Conservation (phyloP, 1,140 invertebrate species). For the Oedothorax gibbosus region DNA sequence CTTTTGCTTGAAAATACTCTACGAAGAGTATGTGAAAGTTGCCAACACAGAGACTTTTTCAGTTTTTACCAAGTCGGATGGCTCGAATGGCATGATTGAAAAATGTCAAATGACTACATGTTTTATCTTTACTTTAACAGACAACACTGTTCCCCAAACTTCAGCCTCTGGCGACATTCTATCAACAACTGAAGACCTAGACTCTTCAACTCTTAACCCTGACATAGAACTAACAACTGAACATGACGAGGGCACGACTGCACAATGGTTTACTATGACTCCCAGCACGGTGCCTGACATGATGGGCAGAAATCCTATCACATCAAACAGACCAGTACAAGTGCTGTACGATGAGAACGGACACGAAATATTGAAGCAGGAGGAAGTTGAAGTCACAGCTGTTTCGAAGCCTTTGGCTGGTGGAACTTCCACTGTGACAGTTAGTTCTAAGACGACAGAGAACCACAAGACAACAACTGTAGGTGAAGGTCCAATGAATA, state of each 20-base stretch:
- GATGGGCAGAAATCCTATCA: conserved; percentile 11
- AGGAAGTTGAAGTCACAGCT: conserved; percentile 3
- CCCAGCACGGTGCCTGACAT: background rate
- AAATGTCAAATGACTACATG: background rate
- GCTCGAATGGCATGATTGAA: conserved; percentile 39
- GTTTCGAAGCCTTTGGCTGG: background rate
- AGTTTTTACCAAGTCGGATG: background rate
- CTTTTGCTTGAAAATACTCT: too few relatives aligned
- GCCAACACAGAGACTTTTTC: too few relatives aligned
- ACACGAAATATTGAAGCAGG: conserved; percentile 44
- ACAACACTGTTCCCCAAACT: conserved; percentile 30
- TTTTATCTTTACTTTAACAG: conserved; percentile 47
- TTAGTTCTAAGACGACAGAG: too few relatives aligned
- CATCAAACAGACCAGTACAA: conserved; percentile 15
- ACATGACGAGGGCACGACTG: conserved; percentile 51
- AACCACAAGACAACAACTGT: background rate
- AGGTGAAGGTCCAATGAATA: too few relatives aligned
- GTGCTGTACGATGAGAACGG: conserved; percentile 48
- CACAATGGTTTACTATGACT: conserved; percentile 57
- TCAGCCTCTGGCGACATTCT: conserved; percentile 27
- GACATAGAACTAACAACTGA: conserved; percentile 51
- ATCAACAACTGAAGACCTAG: conserved; percentile 4
- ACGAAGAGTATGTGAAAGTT: too few relatives aligned
- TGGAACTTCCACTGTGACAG: too few relatives aligned
- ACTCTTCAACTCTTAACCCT: conserved; percentile 43